These are phyloP conservation scores for Macropis europaea DNA, from an alignment of 2,888 invertebrate species.

Conservation along the genomic window DNA sequence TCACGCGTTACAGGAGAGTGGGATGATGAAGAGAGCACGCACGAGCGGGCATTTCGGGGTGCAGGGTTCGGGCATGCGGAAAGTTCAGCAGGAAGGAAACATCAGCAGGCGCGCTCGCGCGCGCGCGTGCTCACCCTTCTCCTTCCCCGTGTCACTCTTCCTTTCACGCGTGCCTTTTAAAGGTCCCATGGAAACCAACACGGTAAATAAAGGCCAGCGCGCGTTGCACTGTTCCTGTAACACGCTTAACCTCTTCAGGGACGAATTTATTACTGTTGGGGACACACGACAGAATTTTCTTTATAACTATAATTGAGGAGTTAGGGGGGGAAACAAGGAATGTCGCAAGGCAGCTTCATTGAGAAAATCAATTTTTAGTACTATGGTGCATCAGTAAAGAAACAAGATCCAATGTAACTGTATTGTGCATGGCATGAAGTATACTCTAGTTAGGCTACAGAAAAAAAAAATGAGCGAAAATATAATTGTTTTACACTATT, in stretches of 20 bases:
- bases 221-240: slow-evolving; percentile 21
- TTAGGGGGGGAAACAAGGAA: too few relatives aligned
- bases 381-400: too few relatives aligned
- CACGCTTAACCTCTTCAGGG: slow-evolving; percentile 7
- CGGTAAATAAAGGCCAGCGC: slow-evolving; percentile 34
- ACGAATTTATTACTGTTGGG: too few relatives aligned
- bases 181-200: slow-evolving; percentile 40
- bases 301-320: too few relatives aligned
- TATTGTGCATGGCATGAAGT: too few relatives aligned
- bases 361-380: too few relatives aligned
- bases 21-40: slow-evolving; percentile 12
- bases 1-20: slow-evolving; percentile 10
- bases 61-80: slow-evolving; percentile 27
- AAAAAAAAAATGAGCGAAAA: too few relatives aligned
- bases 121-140: not conserved
- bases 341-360: too few relatives aligned
- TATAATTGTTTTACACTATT: too few relatives aligned
- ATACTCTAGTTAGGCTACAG: too few relatives aligned
- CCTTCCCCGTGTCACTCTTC: slow-evolving; percentile 5
- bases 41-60: slow-evolving; percentile 17
- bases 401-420: too few relatives aligned
- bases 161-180: slow-evolving; percentile 46
- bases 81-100: slow-evolving; percentile 50
- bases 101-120: not conserved
- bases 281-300: too few relatives aligned